A percentile compares a stretch with the other conserved stretches of the same genome.
Evolutionary conservation across 2,888 invertebrate genomes (phyloP).

Genomic region (Nipponacmea schrenckii): DNA sequence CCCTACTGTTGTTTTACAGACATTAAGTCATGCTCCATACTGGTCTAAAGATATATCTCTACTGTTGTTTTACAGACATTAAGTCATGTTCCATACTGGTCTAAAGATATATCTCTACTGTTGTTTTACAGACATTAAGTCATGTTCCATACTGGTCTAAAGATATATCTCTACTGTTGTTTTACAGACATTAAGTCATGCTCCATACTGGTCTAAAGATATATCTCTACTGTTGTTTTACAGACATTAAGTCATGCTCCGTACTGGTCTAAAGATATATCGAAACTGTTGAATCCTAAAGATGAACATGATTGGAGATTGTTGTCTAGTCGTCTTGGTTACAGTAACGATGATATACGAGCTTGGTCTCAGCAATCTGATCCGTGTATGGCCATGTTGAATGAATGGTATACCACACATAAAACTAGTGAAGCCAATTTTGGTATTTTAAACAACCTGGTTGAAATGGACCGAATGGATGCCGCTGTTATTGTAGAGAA

Average conservation of each 20-base stretch:
- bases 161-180: neutral
- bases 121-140: no score
- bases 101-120: constrained; percentile 27
- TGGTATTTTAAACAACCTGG: constrained; percentile 53
- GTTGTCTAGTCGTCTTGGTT: constrained; percentile 59
- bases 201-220: constrained; percentile 63
- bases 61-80: no score
- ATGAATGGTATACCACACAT: constrained; percentile 65
- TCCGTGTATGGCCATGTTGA: constrained; percentile 63
- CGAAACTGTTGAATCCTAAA: constrained; percentile 57
- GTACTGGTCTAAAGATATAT: constrained; percentile 60
- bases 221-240: constrained; percentile 44
- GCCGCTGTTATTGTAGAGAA: constrained; percentile 59
- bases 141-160: no score
- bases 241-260: constrained; percentile 65
- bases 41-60: constrained; percentile 58
- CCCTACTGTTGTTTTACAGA: constrained; percentile 37
- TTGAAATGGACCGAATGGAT: constrained; percentile 61
- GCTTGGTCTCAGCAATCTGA: constrained; percentile 62
- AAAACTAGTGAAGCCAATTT: constrained; percentile 60
- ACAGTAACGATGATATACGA: constrained; percentile 60
- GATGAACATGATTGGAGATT: constrained; percentile 62
- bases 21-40: constrained; percentile 61
- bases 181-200: constrained; percentile 60
- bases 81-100: no score